Conservation (phyloP, 2,113 vertebrate genomes). For the Psittacula cyanocephala region DNA sequence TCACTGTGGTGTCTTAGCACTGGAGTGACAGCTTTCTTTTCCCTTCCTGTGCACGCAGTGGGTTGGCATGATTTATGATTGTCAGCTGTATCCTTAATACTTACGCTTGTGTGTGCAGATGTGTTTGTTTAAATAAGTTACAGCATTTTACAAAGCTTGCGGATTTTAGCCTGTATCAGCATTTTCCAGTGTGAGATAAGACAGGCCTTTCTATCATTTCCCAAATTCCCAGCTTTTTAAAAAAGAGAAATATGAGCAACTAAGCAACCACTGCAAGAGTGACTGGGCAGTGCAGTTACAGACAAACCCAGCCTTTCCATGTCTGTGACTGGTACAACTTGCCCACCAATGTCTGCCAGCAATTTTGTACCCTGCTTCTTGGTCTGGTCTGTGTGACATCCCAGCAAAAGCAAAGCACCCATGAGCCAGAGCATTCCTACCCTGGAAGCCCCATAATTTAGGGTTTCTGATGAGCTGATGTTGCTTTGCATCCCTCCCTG, state of each 20-base stretch:
- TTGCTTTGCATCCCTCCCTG: not conserved
- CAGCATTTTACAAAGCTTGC: not conserved
- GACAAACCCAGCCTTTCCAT: not conserved
- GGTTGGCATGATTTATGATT: not conserved
- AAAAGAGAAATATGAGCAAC: fast-evolving
- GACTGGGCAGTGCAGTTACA: not conserved
- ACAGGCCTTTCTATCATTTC: not conserved
- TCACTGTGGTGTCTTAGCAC: not conserved
- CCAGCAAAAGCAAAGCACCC: not conserved
- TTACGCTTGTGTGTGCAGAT: fast-evolving
- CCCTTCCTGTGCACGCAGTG: not conserved
- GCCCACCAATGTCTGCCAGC: not conserved
- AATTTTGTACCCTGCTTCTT: not conserved
- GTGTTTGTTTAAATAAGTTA: not conserved
- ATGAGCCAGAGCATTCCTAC: fast-evolving
- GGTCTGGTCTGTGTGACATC: fast-evolving
- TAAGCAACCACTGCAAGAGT: not conserved
- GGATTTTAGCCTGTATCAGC: not conserved
- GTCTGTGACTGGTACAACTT: not conserved
- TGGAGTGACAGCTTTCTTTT: not conserved
- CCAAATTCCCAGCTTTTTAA: not conserved
- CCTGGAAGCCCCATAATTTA: not conserved
- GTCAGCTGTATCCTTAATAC: not conserved
- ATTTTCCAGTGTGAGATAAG: not conserved
- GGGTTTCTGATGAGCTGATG: not conserved